Percentiles rank a stretch among this genome's conserved stretches.
Evolutionary conservation across 2,888 invertebrate species (phyloP).

Genomic region (Hemaris fuciformis): DNA sequence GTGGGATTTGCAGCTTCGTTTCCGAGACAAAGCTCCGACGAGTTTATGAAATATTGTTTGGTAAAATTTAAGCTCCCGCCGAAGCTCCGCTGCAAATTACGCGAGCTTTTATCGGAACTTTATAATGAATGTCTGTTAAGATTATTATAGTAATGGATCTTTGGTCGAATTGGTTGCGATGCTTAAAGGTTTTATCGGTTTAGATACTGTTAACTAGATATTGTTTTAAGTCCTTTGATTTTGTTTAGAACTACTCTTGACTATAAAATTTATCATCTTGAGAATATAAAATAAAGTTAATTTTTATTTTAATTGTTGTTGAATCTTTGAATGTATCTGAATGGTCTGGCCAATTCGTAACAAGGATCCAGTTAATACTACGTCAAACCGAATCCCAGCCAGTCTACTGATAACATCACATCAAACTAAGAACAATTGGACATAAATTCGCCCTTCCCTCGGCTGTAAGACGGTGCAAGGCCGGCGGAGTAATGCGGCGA

Average conservation of each 20-base stretch:
- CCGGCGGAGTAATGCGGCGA: conserved; percentile 6
- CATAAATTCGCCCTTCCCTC: neutral
- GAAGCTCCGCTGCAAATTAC: conserved; percentile 5
- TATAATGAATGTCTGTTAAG: conserved; percentile 6
- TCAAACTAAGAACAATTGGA: neutral
- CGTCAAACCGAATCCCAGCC: neutral
- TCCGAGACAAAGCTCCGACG: conserved; percentile 5
- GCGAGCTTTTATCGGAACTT: conserved; percentile 6
- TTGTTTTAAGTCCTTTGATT: neutral
- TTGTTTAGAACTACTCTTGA: neutral
- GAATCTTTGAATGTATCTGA: too few species aligned
- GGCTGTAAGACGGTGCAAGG: neutral
- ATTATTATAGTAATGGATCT: neutral
- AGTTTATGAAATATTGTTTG: conserved; percentile 10
- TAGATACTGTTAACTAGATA: neutral
- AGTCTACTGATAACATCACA: neutral
- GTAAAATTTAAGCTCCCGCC: neutral
- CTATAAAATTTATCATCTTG: neutral
- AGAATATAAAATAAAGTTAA: neutral
- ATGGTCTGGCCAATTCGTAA: too few species aligned
- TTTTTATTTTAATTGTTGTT: neutral
- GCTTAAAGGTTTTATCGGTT: neutral
- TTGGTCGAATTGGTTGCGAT: neutral
- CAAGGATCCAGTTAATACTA: too few species aligned
- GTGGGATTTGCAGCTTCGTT: neutral